Evolutionary conservation across 2,888 invertebrate species (phyloP), one percentile per base, ranked within the genome.

Genomic region (Calliphora vomitoria): DNA sequence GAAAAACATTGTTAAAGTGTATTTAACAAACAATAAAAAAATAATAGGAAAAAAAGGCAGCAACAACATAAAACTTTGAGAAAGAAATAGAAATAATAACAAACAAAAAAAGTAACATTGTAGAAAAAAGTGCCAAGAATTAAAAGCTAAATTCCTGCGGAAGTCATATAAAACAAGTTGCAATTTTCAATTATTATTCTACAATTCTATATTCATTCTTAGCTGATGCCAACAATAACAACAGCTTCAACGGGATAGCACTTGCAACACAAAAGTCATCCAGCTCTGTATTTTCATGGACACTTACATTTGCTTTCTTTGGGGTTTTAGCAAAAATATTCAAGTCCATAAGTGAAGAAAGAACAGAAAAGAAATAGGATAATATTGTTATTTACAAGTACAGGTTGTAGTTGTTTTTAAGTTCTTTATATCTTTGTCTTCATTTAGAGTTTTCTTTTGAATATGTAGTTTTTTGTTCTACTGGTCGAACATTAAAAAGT

Each of bases 111-210:
- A 82, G 41, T 66, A 74, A 38, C 35, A 25, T 53, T 20, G 10
- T 3, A 31, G 53, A 15, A 53, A 53, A 66, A 25, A 47, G 55
- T 31, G 69, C 10, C 41, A 69, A 58, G 44, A 71, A 78, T 35
- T 66, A 68, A 82, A 83, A 72, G 79, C 50, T 84, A 75, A 79
- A 74, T 18, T 74, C 47, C 64, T 15, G 55, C 80, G 83, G 83
- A 87, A 83, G 64, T 87, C 76, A 35, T 66, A 83, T 78, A 58
- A 76, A 87, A 81, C 68, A 81, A 76, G 78, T 87, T 84, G 76
- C 84, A 82, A 72, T 87, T 82, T 81, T 84, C 81, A 68, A 60
- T 69, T 81, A 47, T 82, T 64, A 74, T 79, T 75, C 64, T 18
- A 55, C 62, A 74, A 47, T 82, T 64, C 55, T 66, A 31, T 6